A percentile compares a stretch with the other conserved stretches of the same genome.
Conservation (phyloP, 2,797 vertebrate genomes). For the Sebastes steindachneri region DNA sequence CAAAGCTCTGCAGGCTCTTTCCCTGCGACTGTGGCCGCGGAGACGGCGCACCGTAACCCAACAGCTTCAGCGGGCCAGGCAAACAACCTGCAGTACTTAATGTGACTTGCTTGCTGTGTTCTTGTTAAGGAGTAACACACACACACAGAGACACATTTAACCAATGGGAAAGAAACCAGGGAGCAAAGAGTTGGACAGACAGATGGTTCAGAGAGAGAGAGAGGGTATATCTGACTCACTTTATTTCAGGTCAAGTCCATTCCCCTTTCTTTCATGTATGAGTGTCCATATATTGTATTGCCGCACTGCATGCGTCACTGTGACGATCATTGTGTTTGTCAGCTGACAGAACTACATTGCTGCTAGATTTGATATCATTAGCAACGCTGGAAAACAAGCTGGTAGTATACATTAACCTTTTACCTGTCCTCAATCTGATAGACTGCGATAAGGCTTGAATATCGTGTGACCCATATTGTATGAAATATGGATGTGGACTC, state of each 20-base stretch:
- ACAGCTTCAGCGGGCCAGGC: not conserved
- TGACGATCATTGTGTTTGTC: not conserved
- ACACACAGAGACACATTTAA: not conserved
- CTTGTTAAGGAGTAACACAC: not conserved
- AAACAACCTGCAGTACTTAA: not conserved
- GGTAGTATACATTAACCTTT: not conserved
- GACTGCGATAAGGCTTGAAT: not conserved
- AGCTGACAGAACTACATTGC: not conserved
- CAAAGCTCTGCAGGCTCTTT: not conserved
- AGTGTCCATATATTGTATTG: not conserved
- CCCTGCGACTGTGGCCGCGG: not conserved
- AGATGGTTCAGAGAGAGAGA: not conserved
- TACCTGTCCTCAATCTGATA: not conserved
- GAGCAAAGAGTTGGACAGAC: not conserved
- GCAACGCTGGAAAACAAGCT: not conserved
- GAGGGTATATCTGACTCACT: not conserved
- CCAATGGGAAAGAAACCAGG: not conserved
- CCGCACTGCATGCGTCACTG: not conserved
- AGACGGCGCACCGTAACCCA: not conserved
- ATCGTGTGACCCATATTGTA: no score
- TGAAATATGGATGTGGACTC: no score
- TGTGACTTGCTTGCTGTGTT: not conserved
- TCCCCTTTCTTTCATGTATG: not conserved
- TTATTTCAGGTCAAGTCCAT: not conserved
- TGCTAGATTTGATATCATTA: not conserved